Evolutionary conservation across 2,797 vertebrate species (phyloP).

Genomic region (Macrochelys suwanniensis): DNA sequence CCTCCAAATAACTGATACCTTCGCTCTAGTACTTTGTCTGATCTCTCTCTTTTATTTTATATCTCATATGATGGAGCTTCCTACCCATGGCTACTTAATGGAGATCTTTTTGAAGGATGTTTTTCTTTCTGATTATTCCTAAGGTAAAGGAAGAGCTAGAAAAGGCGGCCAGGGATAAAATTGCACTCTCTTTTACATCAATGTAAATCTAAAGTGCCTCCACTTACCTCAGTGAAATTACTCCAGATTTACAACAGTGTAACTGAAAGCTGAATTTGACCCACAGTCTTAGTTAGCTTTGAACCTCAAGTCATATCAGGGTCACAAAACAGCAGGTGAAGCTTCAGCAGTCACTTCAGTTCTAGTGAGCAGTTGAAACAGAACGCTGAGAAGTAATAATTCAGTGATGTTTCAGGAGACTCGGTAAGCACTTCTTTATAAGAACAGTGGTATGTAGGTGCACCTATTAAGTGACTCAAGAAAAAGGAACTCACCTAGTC

Average conservation of each 20-base stretch:
- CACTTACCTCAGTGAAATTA: neutral
- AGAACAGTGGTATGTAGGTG: neutral
- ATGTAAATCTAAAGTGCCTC: neutral
- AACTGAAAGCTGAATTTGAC: neutral
- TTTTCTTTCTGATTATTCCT: neutral
- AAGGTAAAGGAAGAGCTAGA: neutral
- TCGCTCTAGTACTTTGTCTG: neutral
- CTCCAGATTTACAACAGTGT: neutral
- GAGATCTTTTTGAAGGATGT: neutral
- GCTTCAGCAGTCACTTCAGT: neutral
- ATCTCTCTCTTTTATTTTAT: neutral
- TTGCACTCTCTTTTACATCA: neutral
- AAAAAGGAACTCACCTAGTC: neutral
- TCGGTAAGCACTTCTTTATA: conserved; percentile 20
- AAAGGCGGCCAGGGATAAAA: neutral
- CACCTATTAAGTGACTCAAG: neutral
- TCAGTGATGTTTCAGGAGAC: neutral
- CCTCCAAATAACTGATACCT: neutral
- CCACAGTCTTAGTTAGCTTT: conserved; percentile 17
- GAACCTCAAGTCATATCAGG: conserved; percentile 16
- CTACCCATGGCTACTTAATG: neutral
- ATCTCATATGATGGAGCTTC: neutral
- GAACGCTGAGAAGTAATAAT: conserved; percentile 38
- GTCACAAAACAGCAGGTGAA: conserved; percentile 16
- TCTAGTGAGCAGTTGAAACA: conserved; percentile 9